Evolutionary conservation across 1,140 invertebrate species (phyloP), one percentile per base, ranked within the genome.

Genomic region (Fopius arisanus): DNA sequence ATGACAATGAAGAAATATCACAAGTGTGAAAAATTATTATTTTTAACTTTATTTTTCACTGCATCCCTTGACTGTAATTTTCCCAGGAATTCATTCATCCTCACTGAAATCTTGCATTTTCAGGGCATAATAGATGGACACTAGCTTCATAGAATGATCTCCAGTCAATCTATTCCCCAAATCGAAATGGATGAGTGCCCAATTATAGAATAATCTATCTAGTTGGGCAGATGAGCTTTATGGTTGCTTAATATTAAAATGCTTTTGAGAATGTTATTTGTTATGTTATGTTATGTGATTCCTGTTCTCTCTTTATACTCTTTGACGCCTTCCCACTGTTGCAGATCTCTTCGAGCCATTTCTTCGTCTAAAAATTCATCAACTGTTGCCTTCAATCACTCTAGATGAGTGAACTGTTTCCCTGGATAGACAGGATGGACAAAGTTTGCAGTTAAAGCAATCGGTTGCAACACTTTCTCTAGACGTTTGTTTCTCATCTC

Each of bases 91-190:
- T 12, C 33, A 37, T 37, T 28, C 4, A n/a, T 29, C 29, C 23
- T 14, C 71, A 2, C 70, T 73, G 16, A 67, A 75, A 33, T 77
- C 66, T 31, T 21, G 59, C 67, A 68, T 68, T 68, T 51, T 43
- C 28, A 68, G 28, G 14, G 67, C 19, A 68, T 68, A 68, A 43
- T 51, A 68, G 12, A 48, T 29, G 16, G 37, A 16, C 4, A 68
- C 26, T 12, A 68, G 43, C 26, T 68, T 68, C 41, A 43, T 26
- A n/a, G 67, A 68, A 14, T 23, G 67, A n/a, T 68, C 40, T 6
- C 6, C 23, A 26, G 40, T 68, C 41, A 72, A 66, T 28, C 72
- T 65, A 68, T 74, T 69, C 16, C 63, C 0, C 16, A 51, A 28
- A 28, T 16, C 21, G 2, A 26, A 66, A 29, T 72, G 71, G 21